These are phyloP conservation scores for Rhinolophus ferrumequinum DNA, from an alignment of 2,113 vertebrate genomes.

Conservation along the genomic window DNA sequence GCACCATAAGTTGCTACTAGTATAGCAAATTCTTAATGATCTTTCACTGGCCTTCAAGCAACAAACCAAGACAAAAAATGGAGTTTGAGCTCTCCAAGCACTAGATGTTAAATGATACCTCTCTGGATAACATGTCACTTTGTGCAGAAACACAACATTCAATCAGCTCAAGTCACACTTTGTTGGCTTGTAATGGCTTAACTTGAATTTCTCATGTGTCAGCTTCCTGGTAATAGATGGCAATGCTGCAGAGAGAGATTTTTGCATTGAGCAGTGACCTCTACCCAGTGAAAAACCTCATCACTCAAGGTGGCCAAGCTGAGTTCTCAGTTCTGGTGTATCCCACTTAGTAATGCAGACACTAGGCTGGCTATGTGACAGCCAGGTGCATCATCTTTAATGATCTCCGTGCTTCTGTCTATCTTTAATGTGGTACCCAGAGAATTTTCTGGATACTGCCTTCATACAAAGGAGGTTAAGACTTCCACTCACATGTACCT, in stretches of 20 bases:
- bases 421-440: background rate
- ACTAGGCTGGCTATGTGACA: background rate
- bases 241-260: background rate
- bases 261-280: background rate
- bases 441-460: background rate
- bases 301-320: background rate
- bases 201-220: background rate
- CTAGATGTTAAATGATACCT: background rate
- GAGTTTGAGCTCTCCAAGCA: background rate
- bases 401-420: background rate
- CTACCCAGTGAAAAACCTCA: background rate
- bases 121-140: background rate
- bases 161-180: conserved; percentile 17
- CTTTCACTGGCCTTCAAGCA: background rate
- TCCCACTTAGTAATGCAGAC: background rate
- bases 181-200: background rate
- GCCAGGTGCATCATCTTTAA: background rate
- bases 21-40: background rate
- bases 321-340: background rate
- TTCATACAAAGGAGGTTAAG: background rate
- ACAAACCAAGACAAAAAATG: background rate
- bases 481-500: background rate
- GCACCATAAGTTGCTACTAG: background rate
- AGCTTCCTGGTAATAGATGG: background rate
- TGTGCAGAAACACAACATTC: background rate